A percentile compares a stretch with the other conserved stretches of the same genome.
phyloP scores from a whole-genome alignment of 2,113 vertebrate genomes.

The Osmerus eperlanus region DNA sequence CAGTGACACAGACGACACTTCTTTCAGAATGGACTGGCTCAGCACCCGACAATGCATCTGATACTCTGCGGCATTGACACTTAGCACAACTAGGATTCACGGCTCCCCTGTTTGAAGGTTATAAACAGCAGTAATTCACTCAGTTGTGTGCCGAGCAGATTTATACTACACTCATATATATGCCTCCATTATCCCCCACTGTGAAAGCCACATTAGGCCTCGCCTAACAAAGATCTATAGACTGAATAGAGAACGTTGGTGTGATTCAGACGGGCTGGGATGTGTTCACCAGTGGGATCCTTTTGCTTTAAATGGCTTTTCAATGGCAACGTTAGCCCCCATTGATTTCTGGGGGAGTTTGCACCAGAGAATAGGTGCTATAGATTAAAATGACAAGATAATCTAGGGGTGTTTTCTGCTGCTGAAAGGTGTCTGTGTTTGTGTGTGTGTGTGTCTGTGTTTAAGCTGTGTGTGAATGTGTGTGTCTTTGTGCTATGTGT shows the following conservation, averaged over 20 bases:
- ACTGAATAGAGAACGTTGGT: conserved; percentile 47
- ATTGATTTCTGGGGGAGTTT: conserved; percentile 45
- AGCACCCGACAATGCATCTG: conserved; percentile 22
- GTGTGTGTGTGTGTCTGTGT: conserved; percentile 21
- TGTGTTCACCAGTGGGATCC: conserved; percentile 32
- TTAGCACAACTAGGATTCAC: conserved; percentile 35
- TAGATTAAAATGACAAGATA: conserved; percentile 60
- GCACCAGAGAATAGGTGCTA: conserved; percentile 25
- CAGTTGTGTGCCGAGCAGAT: conserved; percentile 17
- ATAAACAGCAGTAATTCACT: conserved; percentile 50
- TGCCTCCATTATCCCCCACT: conserved; percentile 37
- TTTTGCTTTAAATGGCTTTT: conserved; percentile 53
- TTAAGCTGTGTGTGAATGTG: conserved; percentile 36
- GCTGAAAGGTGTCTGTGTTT: conserved; percentile 10
- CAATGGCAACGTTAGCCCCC: conserved; percentile 23
- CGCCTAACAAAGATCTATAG: conserved; percentile 36
- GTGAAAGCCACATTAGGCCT: conserved; percentile 44
- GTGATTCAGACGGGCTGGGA: conserved; percentile 42
- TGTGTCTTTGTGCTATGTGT: conserved; percentile 13
- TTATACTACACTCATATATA: conserved; percentile 44
- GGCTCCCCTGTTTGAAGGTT: conserved; percentile 39
- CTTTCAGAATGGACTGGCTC: conserved; percentile 23
- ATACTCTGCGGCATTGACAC: conserved; percentile 56
- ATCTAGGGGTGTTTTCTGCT: conserved; percentile 36
- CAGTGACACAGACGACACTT: background rate